A percentile compares a stretch with the other conserved stretches of the same genome.
These are phyloP conservation scores for Mustela nigripes DNA, from an alignment of 2,113 vertebrate species.

Conservation along the genomic window DNA sequence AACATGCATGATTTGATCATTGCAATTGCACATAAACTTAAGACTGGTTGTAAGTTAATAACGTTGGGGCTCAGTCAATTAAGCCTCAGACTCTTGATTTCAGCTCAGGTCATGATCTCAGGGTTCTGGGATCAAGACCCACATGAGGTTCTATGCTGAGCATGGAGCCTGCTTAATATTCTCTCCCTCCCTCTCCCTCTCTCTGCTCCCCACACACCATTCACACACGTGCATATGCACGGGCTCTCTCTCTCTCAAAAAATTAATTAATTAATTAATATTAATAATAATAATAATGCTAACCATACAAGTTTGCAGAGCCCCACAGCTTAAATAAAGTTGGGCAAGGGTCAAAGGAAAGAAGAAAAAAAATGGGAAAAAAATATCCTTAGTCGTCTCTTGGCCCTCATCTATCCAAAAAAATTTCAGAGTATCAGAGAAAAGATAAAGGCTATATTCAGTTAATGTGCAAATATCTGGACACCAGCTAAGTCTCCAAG, in stretches of 20 bases:
- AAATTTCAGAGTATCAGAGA: not conserved
- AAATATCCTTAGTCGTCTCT: not conserved
- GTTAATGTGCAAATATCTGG: not conserved
- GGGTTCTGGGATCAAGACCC: not conserved
- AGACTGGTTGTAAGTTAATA: conserved; percentile 9
- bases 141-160: not conserved
- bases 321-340: not conserved
- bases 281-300: not conserved
- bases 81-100: not conserved
- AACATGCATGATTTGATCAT: not conserved
- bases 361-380: not conserved
- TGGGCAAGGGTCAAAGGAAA: not conserved
- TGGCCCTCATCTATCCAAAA: not conserved
- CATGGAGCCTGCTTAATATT: not conserved
- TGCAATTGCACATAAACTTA: not conserved
- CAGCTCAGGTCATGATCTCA: not conserved
- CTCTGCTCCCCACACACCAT: not conserved
- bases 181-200: not conserved
- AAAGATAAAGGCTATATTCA: not conserved
- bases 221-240: not conserved
- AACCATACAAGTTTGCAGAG: not conserved
- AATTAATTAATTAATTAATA: not conserved
- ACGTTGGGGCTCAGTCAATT: not conserved
- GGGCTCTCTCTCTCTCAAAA: not conserved
- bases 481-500: not conserved